A percentile compares a stretch with the other conserved stretches of the same genome.
Conservation (phyloP, 2,888 invertebrate genomes). For the Rhogogaster chlorosoma region DNA sequence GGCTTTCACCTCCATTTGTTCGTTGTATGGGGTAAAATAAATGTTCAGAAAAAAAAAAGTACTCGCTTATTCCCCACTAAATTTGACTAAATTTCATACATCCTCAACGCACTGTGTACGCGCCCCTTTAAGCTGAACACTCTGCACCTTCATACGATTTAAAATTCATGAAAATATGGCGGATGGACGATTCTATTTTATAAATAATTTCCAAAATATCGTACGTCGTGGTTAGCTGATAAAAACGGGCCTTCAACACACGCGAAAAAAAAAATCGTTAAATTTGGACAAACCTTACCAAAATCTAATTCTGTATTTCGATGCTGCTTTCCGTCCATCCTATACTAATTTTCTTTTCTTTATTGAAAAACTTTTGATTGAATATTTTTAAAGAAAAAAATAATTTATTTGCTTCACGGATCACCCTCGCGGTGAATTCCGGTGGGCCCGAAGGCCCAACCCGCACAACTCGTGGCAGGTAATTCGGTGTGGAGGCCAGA, state of each 20-base stretch:
- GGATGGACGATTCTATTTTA: not conserved
- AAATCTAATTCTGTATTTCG: no score
- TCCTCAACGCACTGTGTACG: not conserved
- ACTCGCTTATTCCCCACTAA: not conserved
- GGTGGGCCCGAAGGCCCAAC: slow-evolving; percentile 35
- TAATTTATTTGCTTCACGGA: not conserved
- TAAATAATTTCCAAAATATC: not conserved
- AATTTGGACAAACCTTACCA: not conserved
- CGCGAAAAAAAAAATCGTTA: not conserved
- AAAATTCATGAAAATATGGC: not conserved
- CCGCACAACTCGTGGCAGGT: slow-evolving; percentile 31
- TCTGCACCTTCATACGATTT: not conserved
- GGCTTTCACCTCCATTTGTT: not conserved
- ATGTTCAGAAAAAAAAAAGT: not conserved
- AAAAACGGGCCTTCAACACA: not conserved
- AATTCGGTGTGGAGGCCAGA: slow-evolving; percentile 51
- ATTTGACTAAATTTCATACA: not conserved
- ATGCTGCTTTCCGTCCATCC: not conserved
- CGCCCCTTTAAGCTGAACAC: not conserved
- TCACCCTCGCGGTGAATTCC: slow-evolving; percentile 18
- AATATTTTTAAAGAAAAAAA: not conserved
- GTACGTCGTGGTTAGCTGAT: not conserved
- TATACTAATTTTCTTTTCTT: not conserved
- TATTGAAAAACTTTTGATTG: not conserved
- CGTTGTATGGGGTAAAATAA: not conserved